Evolutionary conservation across 2,797 vertebrate genomes (phyloP).

Genomic region (Diplodus puntazzo): DNA sequence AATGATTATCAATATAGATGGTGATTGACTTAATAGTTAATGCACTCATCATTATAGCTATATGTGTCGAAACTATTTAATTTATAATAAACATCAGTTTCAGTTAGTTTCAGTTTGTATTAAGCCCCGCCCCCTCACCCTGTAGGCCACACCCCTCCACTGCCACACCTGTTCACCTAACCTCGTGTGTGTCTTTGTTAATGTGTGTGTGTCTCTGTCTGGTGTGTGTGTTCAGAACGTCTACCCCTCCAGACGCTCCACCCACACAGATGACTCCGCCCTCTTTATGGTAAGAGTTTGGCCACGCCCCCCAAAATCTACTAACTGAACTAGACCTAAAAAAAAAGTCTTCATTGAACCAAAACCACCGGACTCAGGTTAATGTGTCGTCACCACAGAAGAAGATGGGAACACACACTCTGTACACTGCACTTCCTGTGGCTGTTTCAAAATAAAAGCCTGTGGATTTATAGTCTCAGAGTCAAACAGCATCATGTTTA

Average conservation of each 20-base stretch:
- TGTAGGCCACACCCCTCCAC: slow-evolving; percentile 2
- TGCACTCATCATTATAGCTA: no score
- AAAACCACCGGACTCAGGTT: not conserved
- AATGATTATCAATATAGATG: no score
- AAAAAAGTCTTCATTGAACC: not conserved
- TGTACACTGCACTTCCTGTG: not conserved
- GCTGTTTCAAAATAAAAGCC: not conserved
- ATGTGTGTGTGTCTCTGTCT: slow-evolving; percentile 25
- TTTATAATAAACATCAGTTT: not conserved
- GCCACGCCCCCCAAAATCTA: not conserved
- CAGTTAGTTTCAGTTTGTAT: not conserved
- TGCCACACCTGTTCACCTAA: slow-evolving; percentile 2
- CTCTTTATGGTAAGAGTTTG: slow-evolving; percentile 94
- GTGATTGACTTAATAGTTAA: no score
- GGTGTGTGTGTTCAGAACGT: slow-evolving; percentile 82
- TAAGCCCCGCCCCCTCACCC: not conserved
- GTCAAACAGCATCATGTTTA: no score
- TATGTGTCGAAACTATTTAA: no score
- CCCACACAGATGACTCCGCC: slow-evolving; percentile 99
- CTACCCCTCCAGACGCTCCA: slow-evolving; percentile 95
- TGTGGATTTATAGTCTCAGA: no score
- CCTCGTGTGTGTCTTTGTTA: slow-evolving; percentile 21
- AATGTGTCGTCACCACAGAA: not conserved
- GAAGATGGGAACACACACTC: not conserved
- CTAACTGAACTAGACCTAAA: slow-evolving; percentile 25